Base-by-base conservation (phyloP, 1,140 invertebrate genomes). In the Pseudomyrmex flavicornis region DNA sequence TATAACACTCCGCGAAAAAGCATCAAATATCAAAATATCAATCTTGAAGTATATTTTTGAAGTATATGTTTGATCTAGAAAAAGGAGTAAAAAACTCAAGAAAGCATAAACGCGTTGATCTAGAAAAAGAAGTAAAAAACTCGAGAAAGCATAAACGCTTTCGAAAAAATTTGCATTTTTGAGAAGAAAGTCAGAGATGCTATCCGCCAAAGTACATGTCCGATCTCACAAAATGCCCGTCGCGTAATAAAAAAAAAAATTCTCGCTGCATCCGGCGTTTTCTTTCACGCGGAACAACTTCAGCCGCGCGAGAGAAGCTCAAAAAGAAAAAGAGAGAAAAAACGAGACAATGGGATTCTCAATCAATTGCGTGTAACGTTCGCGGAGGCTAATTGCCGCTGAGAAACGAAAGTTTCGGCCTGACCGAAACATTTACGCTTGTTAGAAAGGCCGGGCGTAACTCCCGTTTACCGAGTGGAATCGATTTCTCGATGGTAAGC, bases 401-500 rank as follows among this genome's bases (percentile, higher is more conserved):
- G 54, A 54, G 85, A 84, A 89, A 91, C 83, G 90, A 91, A 91
- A 91, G 91, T 91, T 82, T 73, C 79, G 48, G 50, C 4, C 77
- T 54, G 61, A 54, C 48, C 59, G 66, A 76, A 86, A 62, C 70
- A 58, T 35, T 56, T 20, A 35, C 46, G 76, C 48, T 46, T 20
- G 59, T 54, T 86, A 84, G 85, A 87, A 87, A 87, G 87, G 83
- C 77, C 50, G 22, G 73, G 74, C 83, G 90, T 84, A 88, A 77
- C 76, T 86, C 65, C 68, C 83, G 88, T 80, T 89, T 89, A 88
- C 74, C 85, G 84, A 80, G 48, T 86, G 82, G 77, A 89, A 91
- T 92, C 89, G 92, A 92, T 92, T 90, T 91, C 91, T 91, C 90
- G 88, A 88, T 83, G 26, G 20, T 26, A 84, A 48, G 73, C 65